A percentile compares a stretch with the other conserved stretches of the same genome.
phyloP scores from a whole-genome alignment of 2,888 invertebrate species.

The Volucella inflata region DNA sequence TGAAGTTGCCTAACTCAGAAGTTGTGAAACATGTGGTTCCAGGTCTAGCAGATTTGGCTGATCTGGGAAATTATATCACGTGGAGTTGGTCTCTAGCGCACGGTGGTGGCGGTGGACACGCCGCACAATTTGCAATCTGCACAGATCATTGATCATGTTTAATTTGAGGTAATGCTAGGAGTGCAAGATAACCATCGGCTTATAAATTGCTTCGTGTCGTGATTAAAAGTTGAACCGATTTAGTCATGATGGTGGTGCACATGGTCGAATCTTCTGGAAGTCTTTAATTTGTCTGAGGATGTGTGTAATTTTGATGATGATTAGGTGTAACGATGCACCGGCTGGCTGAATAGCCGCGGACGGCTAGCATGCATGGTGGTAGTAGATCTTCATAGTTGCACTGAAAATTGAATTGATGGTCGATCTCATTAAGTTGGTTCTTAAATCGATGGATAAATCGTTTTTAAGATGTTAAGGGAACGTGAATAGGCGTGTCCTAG shows the following conservation, averaged over 20 bases:
- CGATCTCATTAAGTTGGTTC: conserved; percentile 58
- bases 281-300: conserved; percentile 56
- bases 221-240: conserved; percentile 71
- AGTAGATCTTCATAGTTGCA: conserved; percentile 13
- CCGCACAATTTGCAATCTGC: conserved; percentile 71
- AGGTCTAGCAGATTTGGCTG: conserved; percentile 13
- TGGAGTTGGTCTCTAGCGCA: conserved; percentile 41
- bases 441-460: conserved; percentile 41
- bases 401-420: conserved; percentile 13
- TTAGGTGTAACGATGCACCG: conserved; percentile 54
- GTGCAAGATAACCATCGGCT: conserved; percentile 70
- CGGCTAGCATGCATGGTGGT: conserved; percentile 1
- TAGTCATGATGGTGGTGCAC: conserved; percentile 16
- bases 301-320: conserved; percentile 70
- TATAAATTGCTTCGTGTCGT: conserved; percentile 71
- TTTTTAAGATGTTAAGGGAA: conserved; percentile 17
- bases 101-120: conserved; percentile 45
- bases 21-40: conserved; percentile 17
- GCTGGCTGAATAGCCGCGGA: background rate
- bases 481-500: conserved; percentile 49
- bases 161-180: conserved; percentile 72
- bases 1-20: background rate
- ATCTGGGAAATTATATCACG: conserved; percentile 69
- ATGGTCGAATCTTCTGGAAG: conserved; percentile 49
- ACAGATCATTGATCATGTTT: conserved; percentile 75